Conservation (phyloP, 2,888 invertebrate genomes). For the Boloria euphrosyne region DNA sequence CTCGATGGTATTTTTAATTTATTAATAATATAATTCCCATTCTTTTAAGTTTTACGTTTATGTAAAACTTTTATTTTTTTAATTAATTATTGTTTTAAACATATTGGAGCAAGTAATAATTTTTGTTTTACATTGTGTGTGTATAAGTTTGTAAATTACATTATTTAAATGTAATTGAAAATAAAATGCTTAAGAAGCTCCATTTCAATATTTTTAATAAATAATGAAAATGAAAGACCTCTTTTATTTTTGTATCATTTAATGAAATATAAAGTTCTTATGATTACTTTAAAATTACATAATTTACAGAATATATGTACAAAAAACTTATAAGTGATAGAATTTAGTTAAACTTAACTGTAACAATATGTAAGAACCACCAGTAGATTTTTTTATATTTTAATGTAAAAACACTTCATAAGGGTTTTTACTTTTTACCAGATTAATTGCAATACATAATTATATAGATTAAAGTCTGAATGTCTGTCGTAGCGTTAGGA, state of each 20-base stretch:
- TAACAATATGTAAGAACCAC: not conserved
- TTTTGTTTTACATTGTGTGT: constrained; percentile 6
- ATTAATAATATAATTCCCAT: constrained; percentile 4
- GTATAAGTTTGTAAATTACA: constrained; percentile 27
- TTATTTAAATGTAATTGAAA: constrained; percentile 36
- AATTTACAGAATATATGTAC: constrained; percentile 47
- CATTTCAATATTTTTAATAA: constrained; percentile 36
- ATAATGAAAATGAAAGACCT: constrained; percentile 27
- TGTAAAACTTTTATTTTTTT: constrained; percentile 9
- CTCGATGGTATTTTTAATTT: constrained; percentile 17
- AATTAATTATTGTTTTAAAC: constrained; percentile 2
- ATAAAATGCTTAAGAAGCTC: constrained; percentile 41
- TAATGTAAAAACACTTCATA: no score
- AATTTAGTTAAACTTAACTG: constrained; percentile 1
- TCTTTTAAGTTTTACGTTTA: constrained; percentile 1
- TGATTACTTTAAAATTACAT: constrained; percentile 41
- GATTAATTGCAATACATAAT: no score
- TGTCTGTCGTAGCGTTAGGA: not conserved
- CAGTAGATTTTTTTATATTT: not conserved
- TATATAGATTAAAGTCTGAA: no score
- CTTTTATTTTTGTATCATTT: constrained; percentile 27
- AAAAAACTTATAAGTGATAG: constrained; percentile 25
- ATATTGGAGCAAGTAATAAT: constrained; percentile 3
- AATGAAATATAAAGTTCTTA: constrained; percentile 29
- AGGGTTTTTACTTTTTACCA: no score